Evolutionary conservation across 2,113 vertebrate species (phyloP).

Genomic region (Nyctereutes procyonoides): DNA sequence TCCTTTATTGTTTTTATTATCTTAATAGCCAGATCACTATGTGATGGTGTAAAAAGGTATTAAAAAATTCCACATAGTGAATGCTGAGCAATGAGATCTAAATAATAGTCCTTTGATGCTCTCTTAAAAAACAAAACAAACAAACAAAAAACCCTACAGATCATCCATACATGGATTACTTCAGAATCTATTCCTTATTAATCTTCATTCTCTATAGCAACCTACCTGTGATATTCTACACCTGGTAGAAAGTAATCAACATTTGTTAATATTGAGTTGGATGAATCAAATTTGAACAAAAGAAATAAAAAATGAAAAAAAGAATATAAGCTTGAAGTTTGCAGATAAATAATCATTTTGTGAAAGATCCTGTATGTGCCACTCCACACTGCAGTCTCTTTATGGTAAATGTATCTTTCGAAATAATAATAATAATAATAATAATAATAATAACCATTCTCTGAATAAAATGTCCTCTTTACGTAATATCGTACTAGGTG

Average conservation of each 20-base stretch:
- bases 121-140: background rate
- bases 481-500: background rate
- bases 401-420: background rate
- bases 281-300: conserved; percentile 25
- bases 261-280: background rate
- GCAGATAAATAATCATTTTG: background rate
- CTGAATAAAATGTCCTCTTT: background rate
- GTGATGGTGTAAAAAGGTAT: background rate
- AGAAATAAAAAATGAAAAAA: background rate
- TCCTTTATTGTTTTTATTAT: background rate
- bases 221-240: background rate
- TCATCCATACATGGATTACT: background rate
- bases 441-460: background rate
- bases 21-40: background rate
- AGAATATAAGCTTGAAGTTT: background rate
- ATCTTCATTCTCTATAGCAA: background rate
- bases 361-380: background rate
- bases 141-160: background rate
- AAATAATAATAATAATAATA: no score
- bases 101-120: background rate
- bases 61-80: background rate
- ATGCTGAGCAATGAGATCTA: background rate
- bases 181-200: background rate
- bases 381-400: background rate
- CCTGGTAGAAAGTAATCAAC: background rate